Evolutionary conservation across 2,113 vertebrate species (phyloP).

Genomic region (Odontophorus gujanensis): DNA sequence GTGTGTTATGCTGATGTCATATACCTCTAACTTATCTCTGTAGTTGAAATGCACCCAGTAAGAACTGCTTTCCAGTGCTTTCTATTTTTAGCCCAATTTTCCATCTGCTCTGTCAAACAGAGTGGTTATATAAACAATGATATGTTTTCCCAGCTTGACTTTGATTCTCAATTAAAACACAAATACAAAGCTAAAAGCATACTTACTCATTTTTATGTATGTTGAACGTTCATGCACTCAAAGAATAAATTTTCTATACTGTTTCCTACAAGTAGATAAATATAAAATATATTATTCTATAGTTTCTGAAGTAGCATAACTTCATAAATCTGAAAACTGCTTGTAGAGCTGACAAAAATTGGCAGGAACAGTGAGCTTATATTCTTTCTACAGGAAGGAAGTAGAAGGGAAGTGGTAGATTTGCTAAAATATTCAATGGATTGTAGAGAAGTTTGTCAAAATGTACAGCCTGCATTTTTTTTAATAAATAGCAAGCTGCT

Average conservation of each 20-base stretch:
- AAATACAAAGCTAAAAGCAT: constrained; percentile 16
- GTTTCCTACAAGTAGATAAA: constrained; percentile 1
- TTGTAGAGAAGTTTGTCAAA: neutral
- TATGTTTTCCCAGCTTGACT: constrained; percentile 36
- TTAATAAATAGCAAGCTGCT: neutral
- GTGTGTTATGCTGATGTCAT: neutral
- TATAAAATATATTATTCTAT: constrained; percentile 1
- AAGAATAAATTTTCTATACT: constrained; percentile 26
- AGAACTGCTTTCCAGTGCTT: neutral
- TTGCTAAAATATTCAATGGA: neutral
- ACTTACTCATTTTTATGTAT: constrained; percentile 50
- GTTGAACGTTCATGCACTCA: neutral
- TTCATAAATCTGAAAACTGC: constrained; percentile 27
- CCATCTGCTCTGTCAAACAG: constrained; percentile 45
- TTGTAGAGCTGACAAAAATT: neutral
- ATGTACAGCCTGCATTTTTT: neutral
- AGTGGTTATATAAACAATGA: constrained; percentile 37
- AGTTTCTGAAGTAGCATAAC: neutral
- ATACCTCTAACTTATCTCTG: neutral
- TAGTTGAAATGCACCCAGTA: constrained; percentile 21
- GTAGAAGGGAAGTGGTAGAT: neutral
- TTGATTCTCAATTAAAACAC: constrained; percentile 48
- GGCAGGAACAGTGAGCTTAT: neutral
- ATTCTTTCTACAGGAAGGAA: neutral
- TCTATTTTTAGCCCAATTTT: constrained; percentile 42